These are phyloP conservation scores for Stenoptilia bipunctidactyla DNA, from an alignment of 2,888 invertebrate genomes.

Conservation along the genomic window DNA sequence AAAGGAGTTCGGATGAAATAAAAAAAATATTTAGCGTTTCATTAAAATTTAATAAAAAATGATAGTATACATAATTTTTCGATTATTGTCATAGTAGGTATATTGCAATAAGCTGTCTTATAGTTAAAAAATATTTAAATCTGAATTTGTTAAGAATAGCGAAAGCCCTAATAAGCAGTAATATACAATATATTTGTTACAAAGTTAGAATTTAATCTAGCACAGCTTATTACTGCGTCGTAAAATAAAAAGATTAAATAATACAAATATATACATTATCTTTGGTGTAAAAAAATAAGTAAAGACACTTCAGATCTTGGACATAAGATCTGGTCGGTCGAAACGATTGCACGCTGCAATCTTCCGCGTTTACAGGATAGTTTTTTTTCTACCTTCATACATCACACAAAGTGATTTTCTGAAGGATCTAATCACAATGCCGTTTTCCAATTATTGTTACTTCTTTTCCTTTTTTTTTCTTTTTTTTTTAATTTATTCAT, in stretches of 20 bases:
- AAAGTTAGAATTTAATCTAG: conserved; percentile 42
- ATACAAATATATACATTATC: conserved; percentile 61
- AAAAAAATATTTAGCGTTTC: conserved; percentile 6
- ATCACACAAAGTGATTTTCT: conserved; percentile 34
- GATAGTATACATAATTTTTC: conserved; percentile 45
- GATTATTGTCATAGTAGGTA: conserved; percentile 30
- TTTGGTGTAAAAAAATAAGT: conserved; percentile 61
- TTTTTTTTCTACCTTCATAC: conserved; percentile 36
- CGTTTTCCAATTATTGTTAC: conserved; percentile 30
- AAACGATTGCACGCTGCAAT: conserved; percentile 62
- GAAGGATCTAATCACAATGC: conserved; percentile 56
- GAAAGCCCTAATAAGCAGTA: conserved; percentile 54
- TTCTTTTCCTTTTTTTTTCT: conserved; percentile 24
- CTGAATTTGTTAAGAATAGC: conserved; percentile 42
- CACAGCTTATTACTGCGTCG: conserved; percentile 39
- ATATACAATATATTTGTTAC: conserved; percentile 15
- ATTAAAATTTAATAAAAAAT: conserved; percentile 48
- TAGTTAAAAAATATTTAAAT: conserved; percentile 31
- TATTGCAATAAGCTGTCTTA: conserved; percentile 59
- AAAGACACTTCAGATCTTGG: conserved; percentile 62
- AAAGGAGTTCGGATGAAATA: neutral
- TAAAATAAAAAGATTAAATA: conserved; percentile 25
- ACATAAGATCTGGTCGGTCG: conserved; percentile 66
- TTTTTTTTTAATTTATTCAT: conserved; percentile 25
- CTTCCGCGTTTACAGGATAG: conserved; percentile 67